Evolutionary conservation across 2,797 vertebrate genomes (phyloP).

Genomic region (Enteromius unitaeniatus): DNA sequence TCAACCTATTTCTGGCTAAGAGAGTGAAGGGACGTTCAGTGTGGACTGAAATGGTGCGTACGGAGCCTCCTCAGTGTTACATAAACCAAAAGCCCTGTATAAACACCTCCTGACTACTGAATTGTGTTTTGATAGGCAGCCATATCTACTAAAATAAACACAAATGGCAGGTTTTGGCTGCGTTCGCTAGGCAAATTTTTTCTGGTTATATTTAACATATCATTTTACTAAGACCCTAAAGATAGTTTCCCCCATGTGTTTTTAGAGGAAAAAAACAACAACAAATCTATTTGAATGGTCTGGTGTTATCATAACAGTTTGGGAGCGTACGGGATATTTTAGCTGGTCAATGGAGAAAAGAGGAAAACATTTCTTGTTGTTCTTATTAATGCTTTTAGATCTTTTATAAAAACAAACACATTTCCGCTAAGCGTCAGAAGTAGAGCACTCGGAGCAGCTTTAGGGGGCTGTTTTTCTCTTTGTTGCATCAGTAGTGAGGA

Average conservation of each 20-base stretch:
- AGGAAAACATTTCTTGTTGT: constrained; percentile 22
- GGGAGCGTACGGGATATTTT: constrained; percentile 1
- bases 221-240: constrained; percentile 4
- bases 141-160: constrained; percentile 55
- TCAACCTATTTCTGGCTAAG: constrained; percentile 48
- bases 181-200: not conserved
- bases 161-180: constrained; percentile 20
- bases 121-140: constrained; percentile 54
- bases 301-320: not conserved
- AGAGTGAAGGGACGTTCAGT: constrained; percentile 42
- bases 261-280: not conserved
- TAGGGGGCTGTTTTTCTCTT: constrained; percentile 53
- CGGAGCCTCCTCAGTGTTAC: constrained; percentile 47
- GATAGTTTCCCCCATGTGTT: not conserved
- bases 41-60: constrained; percentile 40
- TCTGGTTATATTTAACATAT: constrained; percentile 13
- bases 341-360: constrained; percentile 37
- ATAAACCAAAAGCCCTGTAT: constrained; percentile 54
- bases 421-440: constrained; percentile 36
- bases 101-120: constrained; percentile 56
- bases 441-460: constrained; percentile 44
- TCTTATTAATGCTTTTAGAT: constrained; percentile 43
- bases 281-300: constrained; percentile 1
- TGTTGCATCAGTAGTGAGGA: constrained; percentile 54
- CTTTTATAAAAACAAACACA: constrained; percentile 52